phyloP scores from a whole-genome alignment of 2,888 invertebrate species.

The Geophilus truncorum region DNA sequence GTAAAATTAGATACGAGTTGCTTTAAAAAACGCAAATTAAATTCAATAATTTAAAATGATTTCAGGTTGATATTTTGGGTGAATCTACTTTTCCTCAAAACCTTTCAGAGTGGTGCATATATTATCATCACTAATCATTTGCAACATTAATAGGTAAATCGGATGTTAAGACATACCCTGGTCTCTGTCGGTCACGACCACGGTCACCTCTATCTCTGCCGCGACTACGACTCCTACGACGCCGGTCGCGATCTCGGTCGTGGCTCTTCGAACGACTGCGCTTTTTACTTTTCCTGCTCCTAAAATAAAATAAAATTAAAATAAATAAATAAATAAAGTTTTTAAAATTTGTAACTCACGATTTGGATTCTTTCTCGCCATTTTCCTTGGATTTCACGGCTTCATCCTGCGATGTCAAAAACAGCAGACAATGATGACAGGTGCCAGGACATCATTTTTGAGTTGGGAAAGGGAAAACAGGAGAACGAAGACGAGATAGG shows the following conservation, averaged over 20 bases:
- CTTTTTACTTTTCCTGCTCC: constrained; percentile 49
- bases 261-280: constrained; percentile 49
- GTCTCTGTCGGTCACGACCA: constrained; percentile 41
- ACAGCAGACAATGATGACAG: constrained; percentile 39
- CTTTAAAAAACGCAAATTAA: background rate
- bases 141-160: background rate
- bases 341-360: constrained; percentile 29
- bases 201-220: constrained; percentile 38
- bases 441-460: constrained; percentile 33
- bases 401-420: constrained; percentile 39
- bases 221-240: constrained; percentile 40
- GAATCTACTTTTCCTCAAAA: background rate
- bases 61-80: background rate
- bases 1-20: background rate
- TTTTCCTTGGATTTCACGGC: constrained; percentile 39
- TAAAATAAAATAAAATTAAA: background rate
- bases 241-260: constrained; percentile 41
- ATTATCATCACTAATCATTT: constrained; percentile 32
- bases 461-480: constrained; percentile 34
- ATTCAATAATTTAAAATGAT: background rate
- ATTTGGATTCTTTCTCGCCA: constrained; percentile 36
- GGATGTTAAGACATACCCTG: constrained; percentile 39
- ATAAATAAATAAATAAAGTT: background rate
- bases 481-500: constrained; percentile 38
- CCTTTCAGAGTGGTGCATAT: constrained; percentile 32